These are phyloP conservation scores for Ctenopoma multispine DNA, from an alignment of 2,797 vertebrate genomes.

Conservation along the genomic window DNA sequence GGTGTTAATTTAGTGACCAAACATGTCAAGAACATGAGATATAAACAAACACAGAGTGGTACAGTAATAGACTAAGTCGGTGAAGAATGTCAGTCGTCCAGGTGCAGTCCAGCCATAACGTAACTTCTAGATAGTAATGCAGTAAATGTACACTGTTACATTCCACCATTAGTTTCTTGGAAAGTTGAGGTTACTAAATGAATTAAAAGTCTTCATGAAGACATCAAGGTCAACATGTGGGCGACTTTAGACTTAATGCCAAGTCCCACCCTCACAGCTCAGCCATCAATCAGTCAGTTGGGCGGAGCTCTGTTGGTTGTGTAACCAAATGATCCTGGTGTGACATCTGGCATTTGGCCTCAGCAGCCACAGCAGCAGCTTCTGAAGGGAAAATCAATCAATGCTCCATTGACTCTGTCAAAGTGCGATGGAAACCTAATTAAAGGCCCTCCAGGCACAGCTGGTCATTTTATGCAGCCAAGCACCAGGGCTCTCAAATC, in stretches of 20 bases:
- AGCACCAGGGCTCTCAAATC: constrained; percentile 57
- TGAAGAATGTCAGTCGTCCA: no score
- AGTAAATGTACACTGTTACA: background rate
- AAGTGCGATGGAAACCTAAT: constrained; percentile 85
- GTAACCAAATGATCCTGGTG: constrained; percentile 78
- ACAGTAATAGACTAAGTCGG: no score
- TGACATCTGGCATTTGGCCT: constrained; percentile 79
- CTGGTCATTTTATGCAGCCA: constrained; percentile 78
- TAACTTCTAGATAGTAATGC: no score
- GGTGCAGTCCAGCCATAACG: no score
- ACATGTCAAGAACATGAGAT: no score
- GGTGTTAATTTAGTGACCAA: no score
- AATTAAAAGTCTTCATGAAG: background rate
- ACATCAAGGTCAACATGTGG: constrained; percentile 5
- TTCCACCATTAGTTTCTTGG: background rate
- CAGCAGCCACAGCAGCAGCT: constrained; percentile 63
- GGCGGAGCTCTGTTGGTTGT: constrained; percentile 61
- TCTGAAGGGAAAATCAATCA: constrained; percentile 86
- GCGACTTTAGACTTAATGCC: constrained; percentile 13
- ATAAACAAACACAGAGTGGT: no score
- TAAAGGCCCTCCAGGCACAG: constrained; percentile 79
- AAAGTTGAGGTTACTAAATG: background rate
- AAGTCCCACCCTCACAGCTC: background rate
- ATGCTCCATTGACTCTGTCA: constrained; percentile 83
- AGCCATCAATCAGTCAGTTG: constrained; percentile 20